phyloP scores from a whole-genome alignment of 2,888 invertebrate genomes.

The Psococerastis gibbosa region DNA sequence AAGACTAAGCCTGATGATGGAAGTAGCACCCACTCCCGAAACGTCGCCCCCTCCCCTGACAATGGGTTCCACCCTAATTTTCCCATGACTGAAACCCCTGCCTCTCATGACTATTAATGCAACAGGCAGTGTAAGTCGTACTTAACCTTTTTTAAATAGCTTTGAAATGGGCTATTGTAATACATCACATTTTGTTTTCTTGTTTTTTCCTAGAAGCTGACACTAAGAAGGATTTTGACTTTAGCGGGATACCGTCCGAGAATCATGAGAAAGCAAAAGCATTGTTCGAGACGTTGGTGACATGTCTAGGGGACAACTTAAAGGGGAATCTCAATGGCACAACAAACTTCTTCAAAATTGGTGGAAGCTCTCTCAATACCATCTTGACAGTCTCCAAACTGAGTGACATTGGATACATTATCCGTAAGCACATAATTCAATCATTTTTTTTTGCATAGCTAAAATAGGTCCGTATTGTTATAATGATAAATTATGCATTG shows the following conservation, averaged over 20 bases:
- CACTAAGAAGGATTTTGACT: slow-evolving; percentile 37
- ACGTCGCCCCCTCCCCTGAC: too few species aligned
- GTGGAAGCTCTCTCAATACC: slow-evolving; percentile 74
- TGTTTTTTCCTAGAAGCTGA: slow-evolving; percentile 12
- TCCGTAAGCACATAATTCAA: slow-evolving; percentile 32
- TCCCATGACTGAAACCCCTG: too few species aligned
- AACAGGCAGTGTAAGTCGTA: too few species aligned
- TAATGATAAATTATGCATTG: too few species aligned
- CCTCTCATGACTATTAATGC: too few species aligned
- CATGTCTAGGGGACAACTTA: slow-evolving; percentile 36
- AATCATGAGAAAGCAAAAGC: slow-evolving; percentile 41
- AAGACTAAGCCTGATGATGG: too few species aligned
- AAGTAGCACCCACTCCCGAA: too few species aligned
- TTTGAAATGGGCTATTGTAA: too few species aligned
- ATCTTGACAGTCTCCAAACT: slow-evolving; percentile 61
- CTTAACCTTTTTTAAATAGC: too few species aligned
- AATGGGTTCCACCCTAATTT: too few species aligned
- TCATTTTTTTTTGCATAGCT: background rate
- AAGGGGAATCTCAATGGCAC: slow-evolving; percentile 36
- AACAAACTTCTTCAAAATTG: slow-evolving; percentile 59
- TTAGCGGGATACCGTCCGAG: slow-evolving; percentile 37
- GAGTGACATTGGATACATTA: slow-evolving; percentile 54
- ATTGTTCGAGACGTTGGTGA: slow-evolving; percentile 54
- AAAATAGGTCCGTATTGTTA: too few species aligned
- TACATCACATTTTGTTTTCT: slow-evolving; percentile 2